Conservation (phyloP, 2,113 vertebrate genomes). For the Baryphthengus martii region DNA sequence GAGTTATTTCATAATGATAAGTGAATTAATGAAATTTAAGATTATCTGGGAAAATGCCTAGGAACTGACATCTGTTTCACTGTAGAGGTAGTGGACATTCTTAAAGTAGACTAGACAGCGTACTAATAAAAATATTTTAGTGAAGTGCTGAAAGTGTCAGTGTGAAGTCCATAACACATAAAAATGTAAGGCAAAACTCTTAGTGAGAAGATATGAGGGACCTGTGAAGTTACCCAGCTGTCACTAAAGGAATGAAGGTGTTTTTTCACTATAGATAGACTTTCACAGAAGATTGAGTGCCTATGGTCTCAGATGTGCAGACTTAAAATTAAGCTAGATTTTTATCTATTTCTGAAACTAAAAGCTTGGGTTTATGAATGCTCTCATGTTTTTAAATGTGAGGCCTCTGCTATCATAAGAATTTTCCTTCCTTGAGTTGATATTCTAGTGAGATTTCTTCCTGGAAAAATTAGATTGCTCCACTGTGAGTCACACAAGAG, state of each 20-base stretch:
- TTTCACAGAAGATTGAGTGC: not conserved
- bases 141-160: not conserved
- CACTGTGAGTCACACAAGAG: not conserved
- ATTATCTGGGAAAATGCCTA: not conserved
- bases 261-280: not conserved
- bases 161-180: not conserved
- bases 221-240: not conserved
- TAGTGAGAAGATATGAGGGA: not conserved
- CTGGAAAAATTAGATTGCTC: not conserved
- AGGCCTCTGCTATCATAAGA: not conserved
- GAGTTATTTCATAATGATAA: not conserved
- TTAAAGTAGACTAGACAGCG: not conserved
- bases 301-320: not conserved
- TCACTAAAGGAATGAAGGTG: not conserved
- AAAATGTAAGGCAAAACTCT: not conserved
- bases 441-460: not conserved
- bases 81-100: not conserved
- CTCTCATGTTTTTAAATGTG: not conserved
- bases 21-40: not conserved
- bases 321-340: not conserved
- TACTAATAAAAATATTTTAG: not conserved
- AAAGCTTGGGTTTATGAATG: not conserved
- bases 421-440: not conserved
- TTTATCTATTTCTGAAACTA: constrained; percentile 1
- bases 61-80: not conserved